Base-by-base conservation (phyloP, 2,888 invertebrate genomes). In the Leptopilina drosophilae region DNA sequence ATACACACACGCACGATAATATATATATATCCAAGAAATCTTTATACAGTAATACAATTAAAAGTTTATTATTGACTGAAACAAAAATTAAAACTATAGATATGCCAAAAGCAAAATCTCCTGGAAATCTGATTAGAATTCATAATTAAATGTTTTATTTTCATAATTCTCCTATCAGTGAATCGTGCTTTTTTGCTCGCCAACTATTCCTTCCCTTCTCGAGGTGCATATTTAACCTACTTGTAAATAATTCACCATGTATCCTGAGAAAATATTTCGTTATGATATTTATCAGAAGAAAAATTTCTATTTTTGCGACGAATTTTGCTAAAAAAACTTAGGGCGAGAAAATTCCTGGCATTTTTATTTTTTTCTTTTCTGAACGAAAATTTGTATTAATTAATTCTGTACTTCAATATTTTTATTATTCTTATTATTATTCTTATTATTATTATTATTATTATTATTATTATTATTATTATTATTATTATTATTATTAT, bases 1-100 rank as follows among this genome's bases (percentile, higher is more conserved):
- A 33, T 33, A 76, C 65, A 77, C 81, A 76, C 79, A 77, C 69
- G 76, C 69, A 62, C 64, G 73, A 77, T 77, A n/a, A 40, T 14
- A 5, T 33, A 56, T 56, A 26, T 12, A 49, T 49, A 49, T 8
- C 0, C 49, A 14, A 69, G 49, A 26, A 53, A 69, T 20, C 20
- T 26, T 26, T 69, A 49, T 11, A 53, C n/a, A 20, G 20, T 12
- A 49, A 42, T 42, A 33, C 33, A 33, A 42, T 42, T 20, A 42
- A 49, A 12, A 42, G 66, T 42, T 42, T 14, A 42, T n/a, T 1
- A 66, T 62, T 20, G n/a, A 66, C 42, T 7, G 53, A 69, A 69
- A 26, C 49, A 69, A 53, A 14, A 69, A 53, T 49, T 49, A 69
- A 26, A 42, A 69, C 46, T 33, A 49, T n/a, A 49, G 8, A 69